Evolutionary conservation across 1,140 invertebrate genomes (phyloP).

Genomic region (Brachionus manjavacas): DNA sequence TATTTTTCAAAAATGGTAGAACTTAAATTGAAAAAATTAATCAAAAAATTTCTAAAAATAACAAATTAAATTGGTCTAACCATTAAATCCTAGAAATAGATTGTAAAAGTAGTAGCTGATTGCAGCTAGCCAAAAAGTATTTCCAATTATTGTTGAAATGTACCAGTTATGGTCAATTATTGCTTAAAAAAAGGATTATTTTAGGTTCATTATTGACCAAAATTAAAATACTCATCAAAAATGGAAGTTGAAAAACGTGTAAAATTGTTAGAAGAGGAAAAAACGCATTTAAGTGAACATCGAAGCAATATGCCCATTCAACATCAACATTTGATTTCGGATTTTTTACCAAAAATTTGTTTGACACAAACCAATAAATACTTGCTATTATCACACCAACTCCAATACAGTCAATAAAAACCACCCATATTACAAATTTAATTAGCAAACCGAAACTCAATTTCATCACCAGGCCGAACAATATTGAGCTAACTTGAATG

Average conservation of each 20-base stretch:
- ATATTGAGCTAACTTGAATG: constrained; percentile 76
- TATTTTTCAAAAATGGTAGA: constrained; percentile 81
- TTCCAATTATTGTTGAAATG: constrained; percentile 76
- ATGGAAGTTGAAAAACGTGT: constrained; percentile 82
- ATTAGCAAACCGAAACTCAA: constrained; percentile 72
- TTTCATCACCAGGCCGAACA: constrained; percentile 75
- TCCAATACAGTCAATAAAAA: constrained; percentile 88
- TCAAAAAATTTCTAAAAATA: neutral
- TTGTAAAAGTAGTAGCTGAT: constrained; percentile 91
- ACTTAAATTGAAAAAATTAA: constrained; percentile 62
- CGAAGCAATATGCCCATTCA: constrained; percentile 97
- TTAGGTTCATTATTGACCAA: neutral
- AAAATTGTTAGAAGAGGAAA: constrained; percentile 88
- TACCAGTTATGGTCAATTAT: constrained; percentile 45
- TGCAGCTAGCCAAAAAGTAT: constrained; percentile 87
- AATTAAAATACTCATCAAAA: constrained; percentile 72
- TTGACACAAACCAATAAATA: constrained; percentile 71
- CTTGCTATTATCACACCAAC: constrained; percentile 81
- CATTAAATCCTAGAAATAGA: constrained; percentile 93
- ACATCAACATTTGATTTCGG: constrained; percentile 68
- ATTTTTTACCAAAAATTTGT: constrained; percentile 70
- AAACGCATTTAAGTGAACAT: constrained; percentile 96
- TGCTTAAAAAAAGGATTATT: constrained; percentile 30
- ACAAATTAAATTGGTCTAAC: constrained; percentile 61
- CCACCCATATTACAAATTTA: constrained; percentile 81